Evolutionary conservation across 2,113 vertebrate species (phyloP).

Genomic region (Silurus asotus): DNA sequence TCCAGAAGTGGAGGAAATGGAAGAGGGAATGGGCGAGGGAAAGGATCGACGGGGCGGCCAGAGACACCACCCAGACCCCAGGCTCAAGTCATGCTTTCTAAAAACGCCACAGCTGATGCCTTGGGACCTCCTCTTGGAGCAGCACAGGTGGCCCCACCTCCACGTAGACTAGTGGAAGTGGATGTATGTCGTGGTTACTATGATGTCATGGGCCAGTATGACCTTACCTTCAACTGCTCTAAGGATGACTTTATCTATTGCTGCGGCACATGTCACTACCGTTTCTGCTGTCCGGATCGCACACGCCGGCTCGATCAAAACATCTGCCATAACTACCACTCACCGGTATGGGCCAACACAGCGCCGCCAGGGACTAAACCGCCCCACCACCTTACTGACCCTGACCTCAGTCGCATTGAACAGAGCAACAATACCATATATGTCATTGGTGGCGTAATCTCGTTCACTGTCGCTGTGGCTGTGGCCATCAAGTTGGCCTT

Average conservation of each 20-base stretch:
- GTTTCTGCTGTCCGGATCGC: conserved; percentile 88
- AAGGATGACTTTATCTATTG: conserved; percentile 85
- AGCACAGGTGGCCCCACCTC: conserved; percentile 68
- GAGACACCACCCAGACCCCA: conserved; percentile 69
- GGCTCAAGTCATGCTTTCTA: conserved; percentile 74
- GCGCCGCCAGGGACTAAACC: conserved; percentile 71
- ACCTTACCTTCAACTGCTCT: conserved; percentile 88
- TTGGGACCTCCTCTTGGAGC: conserved; percentile 71
- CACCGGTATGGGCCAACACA: conserved; percentile 86
- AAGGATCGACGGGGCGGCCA: conserved; percentile 36
- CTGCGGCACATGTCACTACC: conserved; percentile 90
- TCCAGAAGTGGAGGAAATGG: conserved; percentile 29
- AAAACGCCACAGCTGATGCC: conserved; percentile 67
- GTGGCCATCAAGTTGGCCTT: conserved; percentile 87
- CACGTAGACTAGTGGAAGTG: conserved; percentile 70
- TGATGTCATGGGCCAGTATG: conserved; percentile 91
- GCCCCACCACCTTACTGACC: conserved; percentile 70
- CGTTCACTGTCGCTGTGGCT: conserved; percentile 85
- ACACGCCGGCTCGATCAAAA: conserved; percentile 82
- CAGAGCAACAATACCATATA: conserved; percentile 86
- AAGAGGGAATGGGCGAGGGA: conserved; percentile 34
- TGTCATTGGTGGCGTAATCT: conserved; percentile 86
- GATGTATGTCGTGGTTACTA: conserved; percentile 88
- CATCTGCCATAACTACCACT: conserved; percentile 82
- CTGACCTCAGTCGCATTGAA: conserved; percentile 63